Conservation (phyloP, 2,113 vertebrate genomes). For the Oreochromis spilurus region DNA sequence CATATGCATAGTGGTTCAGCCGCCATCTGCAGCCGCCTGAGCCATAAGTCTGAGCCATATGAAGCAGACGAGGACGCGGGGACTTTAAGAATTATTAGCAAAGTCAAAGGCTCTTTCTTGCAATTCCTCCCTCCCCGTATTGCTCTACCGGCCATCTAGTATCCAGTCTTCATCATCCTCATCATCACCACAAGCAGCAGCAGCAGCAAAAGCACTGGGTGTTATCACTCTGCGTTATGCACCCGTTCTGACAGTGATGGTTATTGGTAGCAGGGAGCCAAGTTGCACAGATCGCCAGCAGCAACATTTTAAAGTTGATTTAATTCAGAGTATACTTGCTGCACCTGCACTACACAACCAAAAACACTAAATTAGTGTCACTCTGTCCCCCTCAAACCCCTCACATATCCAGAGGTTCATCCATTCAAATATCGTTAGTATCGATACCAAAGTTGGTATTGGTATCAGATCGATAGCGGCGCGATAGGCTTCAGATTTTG, state of each 20-base stretch:
- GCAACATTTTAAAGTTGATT: background rate
- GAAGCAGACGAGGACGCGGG: conserved; percentile 18
- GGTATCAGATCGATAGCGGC: background rate
- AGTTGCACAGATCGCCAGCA: background rate
- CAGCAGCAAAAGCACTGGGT: background rate
- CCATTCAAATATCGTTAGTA: background rate
- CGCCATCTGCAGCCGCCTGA: conserved; percentile 32
- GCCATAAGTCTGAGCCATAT: conserved; percentile 27
- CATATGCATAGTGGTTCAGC: conserved; percentile 32
- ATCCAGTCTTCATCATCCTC: conserved; percentile 9
- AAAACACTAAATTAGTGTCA: background rate
- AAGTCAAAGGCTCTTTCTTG: background rate
- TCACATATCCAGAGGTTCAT: background rate
- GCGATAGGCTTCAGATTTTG: background rate
- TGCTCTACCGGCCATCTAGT: background rate
- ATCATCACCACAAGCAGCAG: background rate
- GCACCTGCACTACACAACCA: background rate
- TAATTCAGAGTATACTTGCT: background rate
- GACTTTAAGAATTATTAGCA: conserved; percentile 31
- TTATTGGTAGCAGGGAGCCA: conserved; percentile 19
- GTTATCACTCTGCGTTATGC: background rate
- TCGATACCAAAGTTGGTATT: background rate
- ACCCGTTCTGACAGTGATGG: background rate
- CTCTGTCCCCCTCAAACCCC: background rate
- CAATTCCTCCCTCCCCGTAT: background rate